Percentiles rank a stretch among this genome's conserved stretches.
Conservation (phyloP, 2,797 vertebrate genomes). For the Onychomys torridus region DNA sequence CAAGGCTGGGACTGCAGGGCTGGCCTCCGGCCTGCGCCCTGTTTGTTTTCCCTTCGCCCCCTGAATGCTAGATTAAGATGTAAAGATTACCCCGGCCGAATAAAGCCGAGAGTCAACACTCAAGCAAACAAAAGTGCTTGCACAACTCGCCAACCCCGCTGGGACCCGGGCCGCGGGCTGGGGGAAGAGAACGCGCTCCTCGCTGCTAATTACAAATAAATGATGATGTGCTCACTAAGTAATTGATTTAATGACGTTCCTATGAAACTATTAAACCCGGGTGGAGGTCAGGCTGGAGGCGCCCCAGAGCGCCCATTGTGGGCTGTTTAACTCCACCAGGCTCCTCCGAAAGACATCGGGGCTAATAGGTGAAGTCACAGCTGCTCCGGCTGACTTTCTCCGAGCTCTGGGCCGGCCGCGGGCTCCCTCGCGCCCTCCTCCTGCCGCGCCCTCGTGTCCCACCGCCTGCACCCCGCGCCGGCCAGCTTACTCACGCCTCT, state of each 20-base stretch:
- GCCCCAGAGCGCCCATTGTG: slow-evolving; percentile 93
- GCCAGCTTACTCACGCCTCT: slow-evolving; percentile 85
- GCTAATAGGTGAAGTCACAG: slow-evolving; percentile 95
- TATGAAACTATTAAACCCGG: slow-evolving; percentile 94
- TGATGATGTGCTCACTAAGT: slow-evolving; percentile 92
- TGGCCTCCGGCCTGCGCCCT: slow-evolving; percentile 73
- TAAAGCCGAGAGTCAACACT: slow-evolving; percentile 89
- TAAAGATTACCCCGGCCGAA: slow-evolving; percentile 86
- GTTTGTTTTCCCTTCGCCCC: slow-evolving; percentile 83
- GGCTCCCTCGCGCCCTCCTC: slow-evolving; percentile 71
- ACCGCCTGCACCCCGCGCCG: slow-evolving; percentile 83
- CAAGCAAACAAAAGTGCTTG: slow-evolving; percentile 87
- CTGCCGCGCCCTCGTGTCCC: slow-evolving; percentile 66
- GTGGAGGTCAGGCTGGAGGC: slow-evolving; percentile 92
- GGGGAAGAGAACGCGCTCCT: slow-evolving; percentile 85
- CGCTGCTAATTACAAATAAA: slow-evolving; percentile 92
- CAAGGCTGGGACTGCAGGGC: neutral
- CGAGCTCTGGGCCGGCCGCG: slow-evolving; percentile 41
- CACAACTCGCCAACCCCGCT: slow-evolving; percentile 87
- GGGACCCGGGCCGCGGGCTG: slow-evolving; percentile 84
- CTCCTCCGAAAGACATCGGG: slow-evolving; percentile 94
- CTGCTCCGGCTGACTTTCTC: slow-evolving; percentile 86
- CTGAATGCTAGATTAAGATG: slow-evolving; percentile 86
- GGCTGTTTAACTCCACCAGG: slow-evolving; percentile 93
- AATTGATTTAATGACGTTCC: slow-evolving; percentile 98